A percentile compares a stretch with the other conserved stretches of the same genome.
phyloP scores from a whole-genome alignment of 2,888 invertebrate genomes.

The Sepiola atlantica region DNA sequence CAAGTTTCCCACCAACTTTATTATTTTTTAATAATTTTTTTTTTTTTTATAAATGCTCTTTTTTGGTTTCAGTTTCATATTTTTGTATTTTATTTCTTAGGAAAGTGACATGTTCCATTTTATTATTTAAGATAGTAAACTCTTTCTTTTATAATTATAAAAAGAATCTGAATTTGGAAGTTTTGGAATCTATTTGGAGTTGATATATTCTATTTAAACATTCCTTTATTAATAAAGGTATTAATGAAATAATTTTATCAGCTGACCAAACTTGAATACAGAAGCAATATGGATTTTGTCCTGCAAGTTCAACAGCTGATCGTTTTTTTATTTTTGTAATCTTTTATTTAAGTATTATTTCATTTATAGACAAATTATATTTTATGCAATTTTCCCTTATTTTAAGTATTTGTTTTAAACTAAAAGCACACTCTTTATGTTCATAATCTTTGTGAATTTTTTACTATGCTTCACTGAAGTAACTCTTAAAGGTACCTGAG shows the following conservation, averaged over 20 bases:
- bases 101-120: background rate
- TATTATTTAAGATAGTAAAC: too few relatives aligned
- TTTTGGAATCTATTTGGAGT: too few relatives aligned
- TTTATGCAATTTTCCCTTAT: background rate
- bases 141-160: too few relatives aligned
- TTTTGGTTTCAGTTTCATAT: background rate
- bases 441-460: background rate
- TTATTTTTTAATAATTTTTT: background rate
- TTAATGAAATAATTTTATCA: too few relatives aligned
- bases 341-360: background rate
- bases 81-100: background rate
- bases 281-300: too few relatives aligned
- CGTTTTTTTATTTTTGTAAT: too few relatives aligned
- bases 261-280: too few relatives aligned
- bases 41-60: background rate
- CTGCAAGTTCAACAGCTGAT: too few relatives aligned
- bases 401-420: background rate
- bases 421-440: background rate
- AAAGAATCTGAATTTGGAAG: too few relatives aligned
- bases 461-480: background rate
- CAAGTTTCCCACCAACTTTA: background rate
- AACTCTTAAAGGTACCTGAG: background rate
- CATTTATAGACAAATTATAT: background rate
- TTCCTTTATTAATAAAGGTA: too few relatives aligned
- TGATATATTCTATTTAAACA: too few relatives aligned